Conservation (phyloP, 1,140 invertebrate genomes). For the Leguminivora glycinivorella region DNA sequence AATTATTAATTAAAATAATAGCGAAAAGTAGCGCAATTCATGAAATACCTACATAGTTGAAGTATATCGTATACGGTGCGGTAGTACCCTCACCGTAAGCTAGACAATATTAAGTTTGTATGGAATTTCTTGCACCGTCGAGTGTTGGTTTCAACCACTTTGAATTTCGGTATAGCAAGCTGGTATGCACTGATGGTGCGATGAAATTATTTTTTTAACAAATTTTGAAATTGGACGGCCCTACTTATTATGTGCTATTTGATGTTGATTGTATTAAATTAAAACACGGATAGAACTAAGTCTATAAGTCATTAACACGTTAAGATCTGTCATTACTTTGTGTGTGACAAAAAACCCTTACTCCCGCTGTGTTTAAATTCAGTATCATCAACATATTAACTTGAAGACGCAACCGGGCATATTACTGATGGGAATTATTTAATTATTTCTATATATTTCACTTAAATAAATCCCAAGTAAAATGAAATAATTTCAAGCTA, state of each 20-base stretch:
- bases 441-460: background rate
- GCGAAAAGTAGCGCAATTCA: slow-evolving; percentile 73
- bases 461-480: background rate
- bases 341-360: background rate
- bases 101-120: slow-evolving; percentile 70
- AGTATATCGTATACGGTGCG: slow-evolving; percentile 55
- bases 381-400: slow-evolving; percentile 20
- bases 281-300: background rate
- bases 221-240: slow-evolving; percentile 44
- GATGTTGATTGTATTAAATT: slow-evolving; percentile 11
- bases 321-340: background rate
- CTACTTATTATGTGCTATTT: background rate
- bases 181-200: slow-evolving; percentile 56
- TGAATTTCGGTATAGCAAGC: slow-evolving; percentile 34
- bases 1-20: slow-evolving; percentile 70
- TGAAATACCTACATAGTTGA: slow-evolving; percentile 71
- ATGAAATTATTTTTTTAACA: slow-evolving; percentile 68
- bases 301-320: background rate
- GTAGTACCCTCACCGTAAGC: slow-evolving; percentile 64
- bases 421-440: background rate
- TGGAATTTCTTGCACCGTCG: slow-evolving; percentile 60
- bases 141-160: slow-evolving; percentile 33
- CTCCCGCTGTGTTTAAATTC: slow-evolving; percentile 21
- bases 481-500: background rate
- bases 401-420: background rate